Percentiles rank a stretch among this genome's conserved stretches.
Conservation (phyloP, 2,797 vertebrate genomes). For the Galagoides demidoff region DNA sequence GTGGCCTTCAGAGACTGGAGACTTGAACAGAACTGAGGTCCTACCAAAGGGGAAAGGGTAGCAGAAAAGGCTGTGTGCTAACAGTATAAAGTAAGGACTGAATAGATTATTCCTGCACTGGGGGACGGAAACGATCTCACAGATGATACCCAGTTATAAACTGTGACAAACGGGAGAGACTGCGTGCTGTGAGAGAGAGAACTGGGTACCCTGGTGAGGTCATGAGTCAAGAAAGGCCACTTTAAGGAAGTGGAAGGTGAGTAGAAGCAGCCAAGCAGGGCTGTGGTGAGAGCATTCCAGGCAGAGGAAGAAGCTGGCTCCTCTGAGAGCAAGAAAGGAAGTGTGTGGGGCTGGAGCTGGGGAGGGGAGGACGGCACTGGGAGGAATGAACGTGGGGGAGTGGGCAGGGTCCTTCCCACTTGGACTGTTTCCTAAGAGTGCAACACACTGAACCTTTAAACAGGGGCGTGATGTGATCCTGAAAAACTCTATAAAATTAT, state of each 20-base stretch:
- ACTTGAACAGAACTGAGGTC: background rate
- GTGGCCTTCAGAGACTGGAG: background rate
- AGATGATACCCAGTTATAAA: background rate
- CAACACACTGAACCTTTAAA: background rate
- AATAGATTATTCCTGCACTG: background rate
- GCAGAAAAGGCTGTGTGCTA: background rate
- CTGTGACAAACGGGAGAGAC: background rate
- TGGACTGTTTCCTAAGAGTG: background rate
- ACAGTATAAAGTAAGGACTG: background rate
- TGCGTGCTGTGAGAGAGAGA: background rate
- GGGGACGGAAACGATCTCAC: background rate
- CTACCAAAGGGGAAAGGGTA: background rate
- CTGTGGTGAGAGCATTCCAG: background rate
- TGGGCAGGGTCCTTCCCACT: background rate
- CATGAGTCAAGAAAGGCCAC: background rate
- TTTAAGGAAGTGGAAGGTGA: background rate
- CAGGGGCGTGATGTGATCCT: background rate
- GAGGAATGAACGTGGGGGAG: no score
- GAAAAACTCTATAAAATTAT: no score
- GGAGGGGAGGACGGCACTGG: background rate
- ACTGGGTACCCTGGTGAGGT: background rate
- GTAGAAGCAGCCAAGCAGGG: background rate
- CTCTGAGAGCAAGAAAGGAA: rapidly evolving
- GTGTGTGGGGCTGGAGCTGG: rapidly evolving
- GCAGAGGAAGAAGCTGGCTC: background rate